These are phyloP conservation scores for Brachionus sp. DNA, from an alignment of 1,140 invertebrate genomes.

Conservation along the genomic window DNA sequence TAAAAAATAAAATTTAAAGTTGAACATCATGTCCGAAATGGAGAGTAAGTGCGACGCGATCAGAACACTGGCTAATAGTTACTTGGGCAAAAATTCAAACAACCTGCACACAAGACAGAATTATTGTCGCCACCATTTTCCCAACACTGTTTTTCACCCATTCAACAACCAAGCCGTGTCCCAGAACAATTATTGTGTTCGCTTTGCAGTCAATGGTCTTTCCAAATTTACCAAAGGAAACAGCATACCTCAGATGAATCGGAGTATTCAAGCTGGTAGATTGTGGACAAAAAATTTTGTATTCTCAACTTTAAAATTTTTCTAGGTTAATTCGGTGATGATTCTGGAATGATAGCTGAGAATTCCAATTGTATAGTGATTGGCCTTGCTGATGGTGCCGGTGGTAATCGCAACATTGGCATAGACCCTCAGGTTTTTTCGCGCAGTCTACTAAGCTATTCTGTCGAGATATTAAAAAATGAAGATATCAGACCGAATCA, in stretches of 20 bases:
- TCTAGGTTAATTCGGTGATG: constrained; percentile 45
- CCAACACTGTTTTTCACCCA: neutral
- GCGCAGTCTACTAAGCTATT: constrained; percentile 16
- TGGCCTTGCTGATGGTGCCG: constrained; percentile 45
- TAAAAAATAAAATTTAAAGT: neutral
- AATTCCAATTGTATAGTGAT: constrained; percentile 26
- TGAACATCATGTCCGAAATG: neutral
- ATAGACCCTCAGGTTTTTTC: constrained; percentile 42
- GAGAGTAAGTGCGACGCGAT: neutral
- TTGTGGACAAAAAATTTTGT: neutral
- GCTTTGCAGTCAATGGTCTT: constrained; percentile 25
- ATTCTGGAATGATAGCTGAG: constrained; percentile 41
- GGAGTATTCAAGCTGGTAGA: constrained; percentile 10
- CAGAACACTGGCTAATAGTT: neutral
- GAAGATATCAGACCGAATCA: constrained; percentile 25
- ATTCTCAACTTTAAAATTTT: neutral
- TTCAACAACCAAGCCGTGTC: neutral
- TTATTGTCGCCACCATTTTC: neutral
- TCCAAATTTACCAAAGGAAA: constrained; percentile 42
- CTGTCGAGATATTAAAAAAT: constrained; percentile 14
- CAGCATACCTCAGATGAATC: neutral
- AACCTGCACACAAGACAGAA: neutral
- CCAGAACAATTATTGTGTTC: neutral
- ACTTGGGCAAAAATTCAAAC: neutral
- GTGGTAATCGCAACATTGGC: constrained; percentile 44